Evolutionary conservation across 2,888 invertebrate genomes (phyloP).

Genomic region (Eubasilissa splendida): DNA sequence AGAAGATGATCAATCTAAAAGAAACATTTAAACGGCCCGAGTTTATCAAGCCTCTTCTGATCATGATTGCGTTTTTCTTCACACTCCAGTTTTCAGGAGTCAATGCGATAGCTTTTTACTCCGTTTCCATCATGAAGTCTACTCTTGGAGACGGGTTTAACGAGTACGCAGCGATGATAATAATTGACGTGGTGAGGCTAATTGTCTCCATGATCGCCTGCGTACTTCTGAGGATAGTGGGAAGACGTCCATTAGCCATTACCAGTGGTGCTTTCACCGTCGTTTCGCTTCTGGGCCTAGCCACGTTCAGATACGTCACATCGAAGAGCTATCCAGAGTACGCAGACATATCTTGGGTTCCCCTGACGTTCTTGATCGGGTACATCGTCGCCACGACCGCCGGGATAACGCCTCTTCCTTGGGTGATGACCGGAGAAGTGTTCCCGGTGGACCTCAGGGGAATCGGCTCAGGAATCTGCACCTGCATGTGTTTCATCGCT

Average conservation of each 20-base stretch:
- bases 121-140: constrained; percentile 77
- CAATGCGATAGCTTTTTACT: constrained; percentile 82
- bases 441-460: constrained; percentile 77
- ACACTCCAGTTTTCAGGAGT: constrained; percentile 81
- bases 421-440: constrained; percentile 84
- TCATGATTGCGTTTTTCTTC: constrained; percentile 78
- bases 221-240: constrained; percentile 74
- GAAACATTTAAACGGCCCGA: constrained; percentile 67
- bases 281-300: constrained; percentile 73
- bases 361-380: constrained; percentile 70
- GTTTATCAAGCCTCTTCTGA: constrained; percentile 74
- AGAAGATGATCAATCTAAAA: constrained; percentile 61
- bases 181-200: constrained; percentile 77
- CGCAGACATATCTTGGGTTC: constrained; percentile 68
- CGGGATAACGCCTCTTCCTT: constrained; percentile 79
- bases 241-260: constrained; percentile 77
- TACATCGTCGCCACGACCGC: constrained; percentile 76
- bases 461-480: constrained; percentile 78
- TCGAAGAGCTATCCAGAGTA: constrained; percentile 62
- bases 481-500: constrained; percentile 76
- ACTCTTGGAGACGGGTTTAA: constrained; percentile 75
- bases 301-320: constrained; percentile 68
- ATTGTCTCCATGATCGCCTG: constrained; percentile 77
- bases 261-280: constrained; percentile 77
- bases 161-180: constrained; percentile 77